Percentiles rank a stretch among this genome's conserved stretches.
These are phyloP conservation scores for Galbula dea DNA, from an alignment of 2,113 vertebrate species.

Conservation along the genomic window DNA sequence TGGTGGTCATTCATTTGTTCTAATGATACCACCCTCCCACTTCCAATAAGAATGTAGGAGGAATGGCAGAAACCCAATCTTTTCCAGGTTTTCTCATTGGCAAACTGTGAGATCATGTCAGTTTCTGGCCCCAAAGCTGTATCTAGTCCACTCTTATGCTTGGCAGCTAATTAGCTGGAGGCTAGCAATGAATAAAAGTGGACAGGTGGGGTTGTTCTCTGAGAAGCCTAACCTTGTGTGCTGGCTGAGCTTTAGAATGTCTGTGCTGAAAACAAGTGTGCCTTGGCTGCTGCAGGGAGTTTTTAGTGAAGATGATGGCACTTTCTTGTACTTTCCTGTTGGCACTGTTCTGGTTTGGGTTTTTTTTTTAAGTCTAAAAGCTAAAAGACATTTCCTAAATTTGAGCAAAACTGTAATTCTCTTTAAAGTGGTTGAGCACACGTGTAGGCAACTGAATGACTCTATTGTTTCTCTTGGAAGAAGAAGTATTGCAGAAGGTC, in stretches of 20 bases:
- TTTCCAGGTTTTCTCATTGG: neutral
- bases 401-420: neutral
- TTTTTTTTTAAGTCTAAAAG: too few species aligned
- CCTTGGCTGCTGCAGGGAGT: neutral
- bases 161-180: neutral
- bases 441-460: neutral
- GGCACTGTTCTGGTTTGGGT: too few species aligned
- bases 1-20: neutral
- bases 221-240: neutral
- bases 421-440: neutral
- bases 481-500: neutral
- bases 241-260: neutral
- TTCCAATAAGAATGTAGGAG: neutral
- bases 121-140: neutral
- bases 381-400: neutral
- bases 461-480: neutral
- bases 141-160: neutral
- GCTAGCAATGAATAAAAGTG: neutral
- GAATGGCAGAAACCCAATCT: neutral
- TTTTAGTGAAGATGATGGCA: neutral
- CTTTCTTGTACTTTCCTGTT: neutral
- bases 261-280: neutral
- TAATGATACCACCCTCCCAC: neutral
- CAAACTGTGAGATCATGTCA: neutral
- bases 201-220: neutral